These are phyloP conservation scores for Homarus americanus DNA, from an alignment of 1,140 invertebrate genomes.

Conservation along the genomic window DNA sequence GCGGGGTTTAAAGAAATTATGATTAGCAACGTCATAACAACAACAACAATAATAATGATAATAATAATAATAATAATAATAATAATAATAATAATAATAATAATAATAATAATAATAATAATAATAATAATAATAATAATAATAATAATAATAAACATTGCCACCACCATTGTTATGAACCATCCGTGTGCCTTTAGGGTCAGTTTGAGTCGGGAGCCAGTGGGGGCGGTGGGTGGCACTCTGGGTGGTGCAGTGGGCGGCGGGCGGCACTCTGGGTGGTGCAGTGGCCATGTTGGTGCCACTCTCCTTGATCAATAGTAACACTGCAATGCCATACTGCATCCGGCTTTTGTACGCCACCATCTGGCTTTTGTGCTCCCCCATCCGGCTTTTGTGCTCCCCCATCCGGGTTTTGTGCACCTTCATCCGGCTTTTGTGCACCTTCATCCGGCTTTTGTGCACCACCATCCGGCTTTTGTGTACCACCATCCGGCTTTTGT, in stretches of 20 bases:
- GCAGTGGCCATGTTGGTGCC: not conserved
- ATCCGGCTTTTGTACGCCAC: too few relatives aligned
- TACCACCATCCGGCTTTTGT: too few relatives aligned
- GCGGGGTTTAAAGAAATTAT: too few relatives aligned
- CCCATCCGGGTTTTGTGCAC: not conserved
- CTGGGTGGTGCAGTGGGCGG: not conserved
- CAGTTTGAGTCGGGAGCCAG: not conserved
- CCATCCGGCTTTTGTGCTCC: not conserved
- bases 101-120: not conserved
- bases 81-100: not conserved
- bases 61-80: too few relatives aligned
- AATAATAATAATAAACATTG: not conserved
- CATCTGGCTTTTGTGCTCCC: too few relatives aligned
- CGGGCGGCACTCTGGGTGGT: not conserved
- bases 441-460: not conserved
- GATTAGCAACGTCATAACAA: too few relatives aligned
- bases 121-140: not conserved
- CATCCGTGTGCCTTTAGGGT: too few relatives aligned
- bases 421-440: not conserved
- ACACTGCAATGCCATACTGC: not conserved
- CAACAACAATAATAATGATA: too few relatives aligned
- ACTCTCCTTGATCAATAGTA: conserved; percentile 9
- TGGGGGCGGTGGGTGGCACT: not conserved
- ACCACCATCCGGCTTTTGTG: too few relatives aligned
- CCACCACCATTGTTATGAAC: not conserved